Evolutionary conservation across 2,113 vertebrate genomes (phyloP), one percentile per base, ranked within the genome.

Genomic region (Diglossa brunneiventris): DNA sequence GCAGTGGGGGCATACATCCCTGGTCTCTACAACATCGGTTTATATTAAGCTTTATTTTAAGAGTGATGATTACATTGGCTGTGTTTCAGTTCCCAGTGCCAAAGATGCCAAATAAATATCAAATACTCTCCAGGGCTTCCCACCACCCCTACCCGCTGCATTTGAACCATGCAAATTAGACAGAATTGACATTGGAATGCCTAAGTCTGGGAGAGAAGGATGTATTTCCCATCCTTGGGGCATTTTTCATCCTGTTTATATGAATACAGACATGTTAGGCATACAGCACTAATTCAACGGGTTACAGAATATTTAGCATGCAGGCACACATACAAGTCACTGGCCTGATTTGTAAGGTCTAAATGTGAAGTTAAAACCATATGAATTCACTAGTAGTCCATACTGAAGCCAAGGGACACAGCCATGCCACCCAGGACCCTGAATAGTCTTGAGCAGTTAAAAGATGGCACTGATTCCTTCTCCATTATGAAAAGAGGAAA

Each of bases 1-100:
- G 63, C 84, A 85, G 63, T 39, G 59, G 87, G 82, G 74, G 39
- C 77, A 84, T 56, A 63, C 33, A 90, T 90, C 83, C 90, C 90
- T 90, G 69, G 82, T 77, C 37, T 69, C 62, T 80, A 80, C 47
- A 93, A 90, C 66, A 95, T 30, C 68, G 58, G 76, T 93, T 96
- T 95, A 87, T 94, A 88, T 52, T 89, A 94, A 87, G 69, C 88
- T 93, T 92, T 92, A 73, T 92, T 97, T 95, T 86, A 93, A 93
- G 82, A 92, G 69, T 37, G 76, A 95, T 93, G 89, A 96, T 96
- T 95, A 94, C 64, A 70, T 66, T 89, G 91, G 82, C 94, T 75
- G 37, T 52, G 35, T 88, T 94, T 87, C 89, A 89, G 81, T 84
- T 84, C 72, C 47, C 58, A 61, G 72, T 89, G 81, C 82, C 70